Base-by-base conservation (phyloP, 1,140 invertebrate species). In the Musca vetustissima region DNA sequence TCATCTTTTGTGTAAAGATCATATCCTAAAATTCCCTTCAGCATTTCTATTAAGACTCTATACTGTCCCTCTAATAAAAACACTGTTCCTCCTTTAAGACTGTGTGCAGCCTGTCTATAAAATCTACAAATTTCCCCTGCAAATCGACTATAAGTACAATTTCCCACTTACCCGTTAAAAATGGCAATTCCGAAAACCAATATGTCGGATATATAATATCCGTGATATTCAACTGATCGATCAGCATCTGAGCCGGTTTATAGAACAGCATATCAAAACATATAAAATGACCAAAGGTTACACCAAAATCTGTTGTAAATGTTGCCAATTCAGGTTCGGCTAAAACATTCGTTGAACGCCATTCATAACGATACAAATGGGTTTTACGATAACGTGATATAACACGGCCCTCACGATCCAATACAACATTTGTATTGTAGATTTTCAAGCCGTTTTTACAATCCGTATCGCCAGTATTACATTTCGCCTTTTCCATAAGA, bases 201-300 rank as follows among this genome's bases (percentile, higher is more conserved):
- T 86, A 88, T 0, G 90, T 89, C 0, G 91, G 83, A 74, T 89
- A 91, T 17, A 69, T 55, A 57, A 69, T 66, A 74, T 95, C 90
- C 6, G 85, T 87, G 1, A 94, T 75, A 1, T 84, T 79, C 0
- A n/a, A 57, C 8, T 79, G 73, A 3, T 47, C 24, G 0, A 81
- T 8, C 19, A 81, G 57, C 0, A 75, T 25, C 83, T 75, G 7
- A 87, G 73, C 82, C 0, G 93, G 92, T 4, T 86, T 78, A 64
- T 86, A 70, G 74, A 89, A 93, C 4, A 93, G 50, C 61, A 94
- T 87, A 77, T 95, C 93, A 72, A 92, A 92, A 75, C 92, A 92
- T 14, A 88, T 91, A 52, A 93, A 87, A 4, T 88, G 84, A 0
- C 90, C 92, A 73, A 94, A 93, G 15, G 83, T 87, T 0, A 91